These are phyloP conservation scores for Pelecanus crispus DNA, from an alignment of 2,113 vertebrate species.

Conservation along the genomic window DNA sequence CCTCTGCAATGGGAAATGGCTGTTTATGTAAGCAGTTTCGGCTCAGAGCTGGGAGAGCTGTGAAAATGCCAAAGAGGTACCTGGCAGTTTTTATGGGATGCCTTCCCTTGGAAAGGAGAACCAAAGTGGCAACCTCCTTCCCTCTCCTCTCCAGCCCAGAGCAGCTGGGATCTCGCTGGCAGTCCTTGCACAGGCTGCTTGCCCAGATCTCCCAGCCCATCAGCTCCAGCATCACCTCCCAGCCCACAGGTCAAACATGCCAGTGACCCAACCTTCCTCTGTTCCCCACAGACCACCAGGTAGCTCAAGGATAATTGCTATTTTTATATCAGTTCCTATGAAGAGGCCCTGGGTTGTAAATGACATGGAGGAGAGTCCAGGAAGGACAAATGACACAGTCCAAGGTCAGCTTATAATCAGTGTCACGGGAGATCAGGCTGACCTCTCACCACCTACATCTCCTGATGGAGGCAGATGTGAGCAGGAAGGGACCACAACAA, in stretches of 20 bases:
- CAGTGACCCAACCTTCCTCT: rapidly evolving
- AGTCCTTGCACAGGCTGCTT: background rate
- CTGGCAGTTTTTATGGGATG: background rate
- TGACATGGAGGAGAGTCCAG: background rate
- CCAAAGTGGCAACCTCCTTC: rapidly evolving
- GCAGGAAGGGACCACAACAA: background rate
- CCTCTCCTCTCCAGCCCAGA: background rate
- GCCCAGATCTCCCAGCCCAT: background rate
- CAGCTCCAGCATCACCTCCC: background rate
- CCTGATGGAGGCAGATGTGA: background rate
- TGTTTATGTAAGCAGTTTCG: background rate
- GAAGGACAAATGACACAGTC: background rate
- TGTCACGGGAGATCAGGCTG: background rate
- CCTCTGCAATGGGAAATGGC: background rate
- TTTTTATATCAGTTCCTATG: background rate
- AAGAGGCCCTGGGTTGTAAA: background rate
- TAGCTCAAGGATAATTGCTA: background rate
- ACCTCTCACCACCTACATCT: background rate
- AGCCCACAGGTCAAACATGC: background rate
- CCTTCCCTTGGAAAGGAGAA: background rate
- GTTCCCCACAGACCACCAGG: background rate
- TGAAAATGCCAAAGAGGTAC: background rate
- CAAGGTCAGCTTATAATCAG: background rate
- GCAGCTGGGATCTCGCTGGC: background rate
- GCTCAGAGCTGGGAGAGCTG: background rate